Conservation (phyloP, 2,888 invertebrate genomes). For the Prosapia bicincta region DNA sequence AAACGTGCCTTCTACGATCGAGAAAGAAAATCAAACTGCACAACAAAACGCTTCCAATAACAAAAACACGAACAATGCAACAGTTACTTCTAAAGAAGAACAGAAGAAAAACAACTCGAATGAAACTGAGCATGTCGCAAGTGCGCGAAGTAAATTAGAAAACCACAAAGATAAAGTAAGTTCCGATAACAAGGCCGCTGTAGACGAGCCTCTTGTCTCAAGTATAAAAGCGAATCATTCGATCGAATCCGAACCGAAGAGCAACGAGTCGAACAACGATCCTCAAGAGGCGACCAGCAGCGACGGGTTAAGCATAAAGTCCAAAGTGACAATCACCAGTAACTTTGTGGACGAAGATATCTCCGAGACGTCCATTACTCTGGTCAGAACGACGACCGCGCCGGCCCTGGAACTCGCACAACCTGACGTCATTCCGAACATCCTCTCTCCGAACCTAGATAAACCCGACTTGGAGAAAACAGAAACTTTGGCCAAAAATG, state of each 20-base stretch:
- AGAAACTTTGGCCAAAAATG: not conserved
- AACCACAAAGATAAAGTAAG: not conserved
- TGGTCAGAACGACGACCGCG: slow-evolving; percentile 27
- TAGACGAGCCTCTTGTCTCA: not conserved
- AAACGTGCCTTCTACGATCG: not conserved
- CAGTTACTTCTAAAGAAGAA: not conserved
- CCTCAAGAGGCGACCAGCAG: slow-evolving; percentile 18
- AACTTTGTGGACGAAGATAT: not conserved
- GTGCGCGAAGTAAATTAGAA: not conserved
- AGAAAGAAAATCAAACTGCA: too few species aligned
- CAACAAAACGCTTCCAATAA: too few species aligned
- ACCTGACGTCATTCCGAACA: slow-evolving; percentile 43
- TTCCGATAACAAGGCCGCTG: not conserved
- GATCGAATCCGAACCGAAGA: not conserved
- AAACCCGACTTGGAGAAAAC: not conserved
- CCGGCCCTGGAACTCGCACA: slow-evolving; percentile 41
- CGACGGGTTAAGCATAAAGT: slow-evolving; percentile 31
- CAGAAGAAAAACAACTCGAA: not conserved
- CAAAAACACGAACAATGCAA: too few species aligned
- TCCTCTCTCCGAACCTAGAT: not conserved
- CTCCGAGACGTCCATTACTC: slow-evolving; percentile 20
- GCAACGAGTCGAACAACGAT: not conserved
- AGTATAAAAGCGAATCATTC: not conserved
- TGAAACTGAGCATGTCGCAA: not conserved
- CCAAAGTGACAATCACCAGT: slow-evolving; percentile 8